phyloP scores from a whole-genome alignment of 2,797 vertebrate genomes.

The Sebastes kiyomatsui region DNA sequence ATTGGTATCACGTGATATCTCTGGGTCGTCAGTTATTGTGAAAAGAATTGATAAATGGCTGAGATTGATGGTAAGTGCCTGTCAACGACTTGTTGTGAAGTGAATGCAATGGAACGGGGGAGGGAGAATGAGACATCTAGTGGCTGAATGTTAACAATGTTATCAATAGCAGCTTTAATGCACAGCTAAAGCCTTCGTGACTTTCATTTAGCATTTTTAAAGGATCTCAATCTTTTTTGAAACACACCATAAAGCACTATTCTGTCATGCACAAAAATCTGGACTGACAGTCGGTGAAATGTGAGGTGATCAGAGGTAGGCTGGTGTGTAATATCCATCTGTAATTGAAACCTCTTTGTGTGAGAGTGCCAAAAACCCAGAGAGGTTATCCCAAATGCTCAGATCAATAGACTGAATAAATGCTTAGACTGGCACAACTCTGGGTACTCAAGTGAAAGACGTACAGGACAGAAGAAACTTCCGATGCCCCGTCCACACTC shows the following conservation, averaged over 20 bases:
- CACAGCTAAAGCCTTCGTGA: neutral
- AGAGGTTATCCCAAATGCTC: slow-evolving; percentile 34
- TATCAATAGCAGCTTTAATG: neutral
- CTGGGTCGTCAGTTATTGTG: no score
- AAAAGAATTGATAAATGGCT: no score
- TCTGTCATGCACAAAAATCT: neutral
- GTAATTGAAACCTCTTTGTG: slow-evolving; percentile 30
- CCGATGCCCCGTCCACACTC: slow-evolving; percentile 3
- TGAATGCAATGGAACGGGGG: no score
- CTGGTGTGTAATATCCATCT: slow-evolving; percentile 6
- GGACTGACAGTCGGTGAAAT: neutral
- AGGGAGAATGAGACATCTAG: no score
- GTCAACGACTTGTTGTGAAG: no score
- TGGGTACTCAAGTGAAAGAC: slow-evolving; percentile 44
- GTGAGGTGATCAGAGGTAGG: neutral
- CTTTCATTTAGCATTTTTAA: slow-evolving; percentile 1
- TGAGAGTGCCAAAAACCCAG: slow-evolving; percentile 36
- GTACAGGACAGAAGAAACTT: slow-evolving; percentile 29
- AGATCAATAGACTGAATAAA: slow-evolving; percentile 66
- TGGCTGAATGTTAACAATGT: no score
- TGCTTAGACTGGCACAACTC: slow-evolving; percentile 61
- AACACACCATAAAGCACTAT: slow-evolving; percentile 8
- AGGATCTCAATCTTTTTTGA: neutral
- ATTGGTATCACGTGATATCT: no score
- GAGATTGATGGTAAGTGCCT: no score